Evolutionary conservation across 2,888 invertebrate genomes (phyloP).

Genomic region (Atethmia centrago): DNA sequence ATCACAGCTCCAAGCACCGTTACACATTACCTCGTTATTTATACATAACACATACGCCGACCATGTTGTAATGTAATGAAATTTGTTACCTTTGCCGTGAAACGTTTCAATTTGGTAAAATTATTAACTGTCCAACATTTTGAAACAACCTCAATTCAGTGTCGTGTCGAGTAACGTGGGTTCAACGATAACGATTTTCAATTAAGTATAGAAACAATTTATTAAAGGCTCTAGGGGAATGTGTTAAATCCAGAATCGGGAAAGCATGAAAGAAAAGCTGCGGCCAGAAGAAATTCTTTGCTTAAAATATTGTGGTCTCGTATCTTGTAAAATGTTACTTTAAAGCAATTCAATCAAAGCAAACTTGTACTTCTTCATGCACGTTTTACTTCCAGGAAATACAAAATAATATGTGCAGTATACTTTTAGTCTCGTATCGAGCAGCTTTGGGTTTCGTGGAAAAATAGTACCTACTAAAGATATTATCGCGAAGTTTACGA

Average conservation of each 20-base stretch:
- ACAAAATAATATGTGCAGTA: constrained; percentile 51
- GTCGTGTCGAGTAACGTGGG: neutral
- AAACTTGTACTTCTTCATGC: constrained; percentile 38
- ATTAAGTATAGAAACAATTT: constrained; percentile 19
- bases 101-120: constrained; percentile 47
- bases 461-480: constrained; percentile 50
- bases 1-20: constrained; percentile 26
- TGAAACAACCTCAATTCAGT: constrained; percentile 29
- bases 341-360: constrained; percentile 45
- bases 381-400: constrained; percentile 49
- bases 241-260: constrained; percentile 5
- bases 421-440: constrained; percentile 28
- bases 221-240: constrained; percentile 5
- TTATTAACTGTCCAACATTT: constrained; percentile 44
- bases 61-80: constrained; percentile 56
- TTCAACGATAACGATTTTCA: constrained; percentile 30
- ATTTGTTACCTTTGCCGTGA: constrained; percentile 54
- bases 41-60: constrained; percentile 44
- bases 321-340: constrained; percentile 17
- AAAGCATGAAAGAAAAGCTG: constrained; percentile 9
- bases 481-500: constrained; percentile 56
- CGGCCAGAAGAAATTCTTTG: constrained; percentile 18
- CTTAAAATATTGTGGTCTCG: constrained; percentile 22
- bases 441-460: constrained; percentile 27
- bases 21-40: constrained; percentile 45